Evolutionary conservation across 2,797 vertebrate species (phyloP).

Genomic region (Girardinus metallicus): DNA sequence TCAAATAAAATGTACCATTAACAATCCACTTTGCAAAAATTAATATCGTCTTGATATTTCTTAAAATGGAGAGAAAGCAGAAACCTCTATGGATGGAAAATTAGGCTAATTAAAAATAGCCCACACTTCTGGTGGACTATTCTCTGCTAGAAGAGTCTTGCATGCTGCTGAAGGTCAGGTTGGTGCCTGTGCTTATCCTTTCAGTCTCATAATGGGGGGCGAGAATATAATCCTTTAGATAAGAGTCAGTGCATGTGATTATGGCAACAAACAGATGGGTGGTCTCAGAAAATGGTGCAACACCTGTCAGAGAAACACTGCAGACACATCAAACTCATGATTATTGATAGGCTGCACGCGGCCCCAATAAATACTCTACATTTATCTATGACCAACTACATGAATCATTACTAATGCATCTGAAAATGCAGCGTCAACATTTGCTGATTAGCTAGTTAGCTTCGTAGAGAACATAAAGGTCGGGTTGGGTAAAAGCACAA

Average conservation of each 20-base stretch:
- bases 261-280: not conserved
- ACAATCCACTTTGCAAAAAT: not conserved
- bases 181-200: not conserved
- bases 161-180: not conserved
- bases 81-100: not conserved
- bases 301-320: not conserved
- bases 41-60: not conserved
- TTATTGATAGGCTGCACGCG: not conserved
- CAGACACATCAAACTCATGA: not conserved
- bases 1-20: not conserved
- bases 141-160: not conserved
- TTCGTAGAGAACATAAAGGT: constrained; percentile 38
- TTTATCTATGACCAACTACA: not conserved
- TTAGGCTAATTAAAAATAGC: not conserved
- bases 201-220: not conserved
- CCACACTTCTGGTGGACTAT: not conserved
- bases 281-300: constrained; percentile 9
- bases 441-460: constrained; percentile 43
- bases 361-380: not conserved
- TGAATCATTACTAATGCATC: not conserved
- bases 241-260: not conserved
- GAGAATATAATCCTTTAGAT: not conserved
- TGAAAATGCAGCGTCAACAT: not conserved
- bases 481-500: constrained; percentile 6
- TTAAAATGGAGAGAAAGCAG: not conserved